Evolutionary conservation across 92 coral and sea anemone genomes (phyloP).

Genomic region (Porites evermanni): DNA sequence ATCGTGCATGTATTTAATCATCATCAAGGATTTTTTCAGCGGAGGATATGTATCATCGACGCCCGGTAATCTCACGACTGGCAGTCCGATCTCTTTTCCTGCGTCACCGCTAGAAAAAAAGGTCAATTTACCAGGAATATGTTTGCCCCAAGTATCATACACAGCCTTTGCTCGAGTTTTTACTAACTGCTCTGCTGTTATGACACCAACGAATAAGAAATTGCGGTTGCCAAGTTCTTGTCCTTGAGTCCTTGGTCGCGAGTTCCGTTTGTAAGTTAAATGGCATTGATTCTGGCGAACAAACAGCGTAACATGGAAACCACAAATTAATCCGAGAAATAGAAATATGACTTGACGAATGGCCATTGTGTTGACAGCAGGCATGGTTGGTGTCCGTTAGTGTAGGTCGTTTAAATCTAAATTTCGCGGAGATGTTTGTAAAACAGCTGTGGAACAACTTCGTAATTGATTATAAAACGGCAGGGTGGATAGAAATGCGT

Average conservation of each 20-base stretch:
- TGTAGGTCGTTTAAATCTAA: background rate
- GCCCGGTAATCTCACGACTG: constrained; percentile 59
- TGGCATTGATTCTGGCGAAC: constrained; percentile 30
- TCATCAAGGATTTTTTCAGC: constrained; percentile 59
- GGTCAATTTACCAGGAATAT: constrained; percentile 47
- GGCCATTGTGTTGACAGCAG: background rate
- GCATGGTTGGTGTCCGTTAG: background rate
- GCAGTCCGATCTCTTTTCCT: constrained; percentile 32
- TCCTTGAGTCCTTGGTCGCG: constrained; percentile 20
- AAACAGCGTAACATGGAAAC: constrained; percentile 16
- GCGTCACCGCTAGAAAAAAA: constrained; percentile 47
- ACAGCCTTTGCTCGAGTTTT: constrained; percentile 63
- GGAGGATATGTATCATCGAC: constrained; percentile 70
- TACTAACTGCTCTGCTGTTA: constrained; percentile 57
- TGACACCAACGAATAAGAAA: constrained; percentile 57
- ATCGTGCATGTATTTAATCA: constrained; percentile 66
- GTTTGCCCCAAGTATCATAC: constrained; percentile 60
- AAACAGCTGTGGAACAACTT: too few species aligned
- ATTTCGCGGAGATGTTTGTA: too few species aligned
- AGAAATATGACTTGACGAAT: constrained; percentile 25
- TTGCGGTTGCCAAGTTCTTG: constrained; percentile 33
- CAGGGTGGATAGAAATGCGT: too few species aligned
- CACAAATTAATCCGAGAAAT: constrained; percentile 7
- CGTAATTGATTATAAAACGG: background rate
- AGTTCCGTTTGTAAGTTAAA: background rate